Base-by-base conservation (phyloP, 2,113 vertebrate genomes). In the Halcyon malimbica region DNA sequence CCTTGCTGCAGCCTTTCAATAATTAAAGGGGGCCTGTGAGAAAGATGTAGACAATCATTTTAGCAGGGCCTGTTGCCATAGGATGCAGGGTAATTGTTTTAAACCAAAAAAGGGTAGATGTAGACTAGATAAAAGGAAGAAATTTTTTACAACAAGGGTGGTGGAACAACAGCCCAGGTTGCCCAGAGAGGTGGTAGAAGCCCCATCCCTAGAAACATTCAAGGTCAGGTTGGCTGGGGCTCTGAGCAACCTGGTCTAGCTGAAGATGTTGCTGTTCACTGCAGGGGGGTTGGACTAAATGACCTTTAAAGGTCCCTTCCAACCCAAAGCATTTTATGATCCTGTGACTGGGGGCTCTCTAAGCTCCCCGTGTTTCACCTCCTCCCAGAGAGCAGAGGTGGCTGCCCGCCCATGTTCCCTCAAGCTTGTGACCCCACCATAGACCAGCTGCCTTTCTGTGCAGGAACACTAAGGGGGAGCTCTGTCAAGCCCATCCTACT, bases 381-480 rank as follows among this genome's bases (percentile, higher is more conserved):
- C 23, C 16, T 16, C 2, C 33, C 28, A 2, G 13, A 10, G 33
- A 18, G 65, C 42, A 48, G 37, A 25, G 54, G n/a, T 17, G 3
- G 21, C 83, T 15, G 64, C 60, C 57, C 8, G 25, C 42, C 29
- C 9, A 39, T 35, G 48, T 3, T 1, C 25, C 25, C 19, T 1
- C 17, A 39, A 2, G 54, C 28, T 35, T 31, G 46, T 2, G 12
- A 5, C 31, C 20, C 25, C 69, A 0, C 0, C 1, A 26, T 1
- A 16, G 19, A 18, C 17, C 50, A 2, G 76, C 33, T 25, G 63
- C 44, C 26, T 13, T 10, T 44, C 5, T 15, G n/a, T 50, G 83
- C 31, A 5, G 39, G 23, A 19, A 1, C 7, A 12, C 39, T 16
- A 18, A 9, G 41, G 11, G 13, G 10, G 17, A 37, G n/a, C 23